Base-by-base conservation (phyloP, 2,888 invertebrate species). In the Eupsilia transversa region DNA sequence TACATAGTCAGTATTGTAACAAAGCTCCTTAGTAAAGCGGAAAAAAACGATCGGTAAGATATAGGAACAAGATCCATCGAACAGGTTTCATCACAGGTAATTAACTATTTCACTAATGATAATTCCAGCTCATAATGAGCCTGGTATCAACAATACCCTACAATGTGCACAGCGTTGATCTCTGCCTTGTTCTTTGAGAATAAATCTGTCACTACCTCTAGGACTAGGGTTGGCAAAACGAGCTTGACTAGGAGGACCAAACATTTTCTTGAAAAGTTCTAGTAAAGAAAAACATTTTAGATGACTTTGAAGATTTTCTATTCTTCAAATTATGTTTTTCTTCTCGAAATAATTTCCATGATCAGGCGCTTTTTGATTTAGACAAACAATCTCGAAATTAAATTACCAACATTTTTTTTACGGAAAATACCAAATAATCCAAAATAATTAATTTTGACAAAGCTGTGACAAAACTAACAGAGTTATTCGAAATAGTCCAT, bases 191-290 rank as follows among this genome's bases (percentile, higher is more conserved):
- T 69, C 79, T 83, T 67, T 65, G 43, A 69, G 73, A 81, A 83
- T 85, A 85, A 83, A 85, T 83, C 83, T 79, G 69, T 83, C 74
- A 72, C 64, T 64, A 49, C 27, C 61, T 56, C 33, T 35, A 43
- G 33, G 12, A 54, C 23, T n/a, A 84, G 81, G 85, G 85, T 23
- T 85, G 79, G 4, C 77, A 72, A 3, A 5, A n/a, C 3, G 1
- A 14, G 17, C n/a, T 35, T 49, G 14, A 61, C 38, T 27, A 1
- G 14, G 1, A 54, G 23, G 5, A 54, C 20, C 14, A 30, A 60
- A n/a, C n/a, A 14, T 27, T 4, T 20, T 1, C 6, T 30, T 43
- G 23, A 43, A 43, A 23, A 23, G 7, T n/a, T n/a, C n/a, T n/a
- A n/a, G n/a, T 30, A 43, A 30, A 10, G 1, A 43, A 61, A 41